phyloP scores from a whole-genome alignment of 2,797 vertebrate species.

The Rhyacichthys aspro region DNA sequence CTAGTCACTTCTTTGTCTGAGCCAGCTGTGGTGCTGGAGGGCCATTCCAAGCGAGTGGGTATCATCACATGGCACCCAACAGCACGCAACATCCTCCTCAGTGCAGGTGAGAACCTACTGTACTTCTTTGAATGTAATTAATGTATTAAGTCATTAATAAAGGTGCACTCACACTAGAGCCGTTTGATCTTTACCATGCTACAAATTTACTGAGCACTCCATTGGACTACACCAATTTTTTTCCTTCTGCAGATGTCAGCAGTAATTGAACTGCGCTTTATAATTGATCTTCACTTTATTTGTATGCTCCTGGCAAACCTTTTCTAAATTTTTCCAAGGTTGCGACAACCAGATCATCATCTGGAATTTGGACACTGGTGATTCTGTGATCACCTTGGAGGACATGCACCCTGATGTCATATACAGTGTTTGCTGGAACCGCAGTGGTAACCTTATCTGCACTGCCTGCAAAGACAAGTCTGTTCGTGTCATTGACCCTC shows the following conservation, averaged over 20 bases:
- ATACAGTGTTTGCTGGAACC: conserved; percentile 93
- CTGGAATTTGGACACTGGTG: conserved; percentile 96
- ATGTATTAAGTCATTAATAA: background rate
- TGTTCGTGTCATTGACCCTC: conserved; percentile 92
- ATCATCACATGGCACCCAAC: conserved; percentile 97
- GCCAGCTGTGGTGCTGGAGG: conserved; percentile 90
- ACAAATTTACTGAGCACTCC: no score
- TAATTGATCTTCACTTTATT: no score
- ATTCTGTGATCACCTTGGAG: conserved; percentile 90
- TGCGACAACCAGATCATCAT: conserved; percentile 92
- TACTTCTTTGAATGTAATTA: background rate
- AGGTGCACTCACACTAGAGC: no score
- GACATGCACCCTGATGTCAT: conserved; percentile 97
- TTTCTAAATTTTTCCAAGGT: conserved; percentile 72
- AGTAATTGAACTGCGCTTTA: no score
- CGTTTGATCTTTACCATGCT: no score
- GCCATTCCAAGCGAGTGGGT: conserved; percentile 95
- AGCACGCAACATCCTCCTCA: conserved; percentile 93
- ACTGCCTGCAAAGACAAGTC: conserved; percentile 96
- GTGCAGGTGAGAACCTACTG: conserved; percentile 84
- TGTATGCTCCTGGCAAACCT: background rate
- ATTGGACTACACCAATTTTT: no score
- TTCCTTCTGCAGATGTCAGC: no score
- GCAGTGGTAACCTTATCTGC: conserved; percentile 94
- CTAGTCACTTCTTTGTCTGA: conserved; percentile 88